Conservation (phyloP, 2,888 invertebrate species). For the Megastigmus dorsalis region DNA sequence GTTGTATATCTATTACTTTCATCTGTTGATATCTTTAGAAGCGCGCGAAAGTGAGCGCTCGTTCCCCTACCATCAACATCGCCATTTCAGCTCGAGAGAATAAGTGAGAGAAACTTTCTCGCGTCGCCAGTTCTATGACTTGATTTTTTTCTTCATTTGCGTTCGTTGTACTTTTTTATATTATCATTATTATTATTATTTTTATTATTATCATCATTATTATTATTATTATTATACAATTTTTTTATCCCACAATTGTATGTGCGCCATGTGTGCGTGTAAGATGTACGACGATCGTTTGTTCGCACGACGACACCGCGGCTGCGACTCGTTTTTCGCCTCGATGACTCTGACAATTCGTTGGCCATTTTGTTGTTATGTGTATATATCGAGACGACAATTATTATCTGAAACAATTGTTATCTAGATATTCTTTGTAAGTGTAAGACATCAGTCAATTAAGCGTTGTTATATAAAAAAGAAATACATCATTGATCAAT, state of each 20-base stretch:
- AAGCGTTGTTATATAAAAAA: conserved; percentile 50
- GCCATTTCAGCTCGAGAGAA: conserved; percentile 41
- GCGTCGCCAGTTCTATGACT: conserved; percentile 37
- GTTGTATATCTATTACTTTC: conserved; percentile 23
- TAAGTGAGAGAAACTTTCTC: conserved; percentile 39
- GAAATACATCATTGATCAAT: conserved; percentile 45
- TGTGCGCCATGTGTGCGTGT: conserved; percentile 30
- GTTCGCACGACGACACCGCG: conserved; percentile 30
- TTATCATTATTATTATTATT: conserved; percentile 24
- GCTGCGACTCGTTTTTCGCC: conserved; percentile 36
- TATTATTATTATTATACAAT: conserved; percentile 18
- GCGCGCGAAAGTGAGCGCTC: conserved; percentile 18
- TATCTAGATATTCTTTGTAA: conserved; percentile 43
- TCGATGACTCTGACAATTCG: conserved; percentile 26
- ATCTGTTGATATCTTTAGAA: conserved; percentile 3
- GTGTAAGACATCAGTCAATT: conserved; percentile 52
- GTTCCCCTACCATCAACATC: too few relatives aligned
- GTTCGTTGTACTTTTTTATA: conserved; percentile 28
- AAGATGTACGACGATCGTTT: conserved; percentile 24
- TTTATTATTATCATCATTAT: conserved; percentile 20
- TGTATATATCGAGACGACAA: conserved; percentile 44
- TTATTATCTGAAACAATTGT: conserved; percentile 40
- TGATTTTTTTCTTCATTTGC: conserved; percentile 13
- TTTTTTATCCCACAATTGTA: conserved; percentile 22
- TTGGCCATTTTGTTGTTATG: conserved; percentile 51